Evolutionary conservation across 2,113 vertebrate species (phyloP).

Genomic region (Cygnus buccinator): DNA sequence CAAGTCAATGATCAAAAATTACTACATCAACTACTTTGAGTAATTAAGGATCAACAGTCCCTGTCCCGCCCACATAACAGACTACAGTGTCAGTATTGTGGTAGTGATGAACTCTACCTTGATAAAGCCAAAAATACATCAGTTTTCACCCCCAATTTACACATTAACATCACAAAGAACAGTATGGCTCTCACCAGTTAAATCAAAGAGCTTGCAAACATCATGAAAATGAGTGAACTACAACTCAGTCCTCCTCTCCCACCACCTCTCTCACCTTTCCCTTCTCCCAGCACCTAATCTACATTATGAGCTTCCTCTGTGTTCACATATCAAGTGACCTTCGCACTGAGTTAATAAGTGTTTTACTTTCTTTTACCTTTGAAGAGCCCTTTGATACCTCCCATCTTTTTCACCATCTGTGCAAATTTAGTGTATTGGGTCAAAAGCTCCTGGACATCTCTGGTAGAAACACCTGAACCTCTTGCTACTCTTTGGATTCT

Average conservation of each 20-base stretch:
- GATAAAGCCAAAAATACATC: not conserved
- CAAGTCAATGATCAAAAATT: not conserved
- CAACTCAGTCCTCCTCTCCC: not conserved
- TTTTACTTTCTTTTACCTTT: slow-evolving; percentile 83
- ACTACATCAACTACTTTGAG: not conserved
- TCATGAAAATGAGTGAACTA: not conserved
- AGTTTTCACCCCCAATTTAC: not conserved
- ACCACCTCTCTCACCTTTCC: not conserved
- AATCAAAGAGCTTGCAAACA: not conserved
- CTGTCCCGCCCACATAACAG: not conserved
- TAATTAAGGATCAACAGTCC: not conserved
- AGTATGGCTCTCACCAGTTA: not conserved
- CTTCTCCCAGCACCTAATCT: not conserved
- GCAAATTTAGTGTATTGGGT: slow-evolving; percentile 99
- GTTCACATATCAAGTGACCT: not conserved
- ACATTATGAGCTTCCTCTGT: not conserved
- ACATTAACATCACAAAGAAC: not conserved
- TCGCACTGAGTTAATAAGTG: not conserved
- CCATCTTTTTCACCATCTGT: slow-evolving; percentile 99
- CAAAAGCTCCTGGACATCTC: slow-evolving; percentile 96
- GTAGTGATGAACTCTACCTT: not conserved
- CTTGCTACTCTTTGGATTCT: slow-evolving; percentile 95
- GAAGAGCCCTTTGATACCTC: slow-evolving; percentile 97
- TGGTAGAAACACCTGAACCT: slow-evolving; percentile 93
- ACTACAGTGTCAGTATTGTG: not conserved